Conservation (phyloP, 2,888 invertebrate genomes). For the Morpho deidamia region DNA sequence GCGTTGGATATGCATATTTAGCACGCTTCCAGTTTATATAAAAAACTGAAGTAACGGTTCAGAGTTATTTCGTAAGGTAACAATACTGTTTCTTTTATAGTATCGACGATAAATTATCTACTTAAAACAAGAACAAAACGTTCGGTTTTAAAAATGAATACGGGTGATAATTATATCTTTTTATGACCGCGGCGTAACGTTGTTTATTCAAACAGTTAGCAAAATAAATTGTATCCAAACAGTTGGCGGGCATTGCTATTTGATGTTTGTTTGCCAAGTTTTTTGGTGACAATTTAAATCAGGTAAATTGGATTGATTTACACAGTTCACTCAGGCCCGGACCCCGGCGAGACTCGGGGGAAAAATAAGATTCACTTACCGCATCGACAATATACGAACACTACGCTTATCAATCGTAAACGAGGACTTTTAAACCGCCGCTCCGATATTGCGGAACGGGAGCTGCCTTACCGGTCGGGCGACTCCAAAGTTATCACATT, state of each 20-base stretch:
- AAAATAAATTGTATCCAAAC: constrained; percentile 17
- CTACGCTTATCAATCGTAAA: constrained; percentile 26
- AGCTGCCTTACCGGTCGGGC: constrained; percentile 45
- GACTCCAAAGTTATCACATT: constrained; percentile 37
- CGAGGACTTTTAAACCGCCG: constrained; percentile 24
- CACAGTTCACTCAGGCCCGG: constrained; percentile 1
- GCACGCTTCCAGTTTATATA: constrained; percentile 21
- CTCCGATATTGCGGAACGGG: constrained; percentile 37
- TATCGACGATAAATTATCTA: not conserved
- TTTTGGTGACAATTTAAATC: constrained; percentile 13
- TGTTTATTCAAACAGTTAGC: constrained; percentile 20
- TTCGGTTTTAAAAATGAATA: constrained; percentile 7
- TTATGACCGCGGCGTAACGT: constrained; percentile 9
- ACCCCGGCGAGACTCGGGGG: constrained; percentile 1
- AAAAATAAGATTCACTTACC: constrained; percentile 25
- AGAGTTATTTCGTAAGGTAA: not conserved
- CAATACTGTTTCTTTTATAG: not conserved
- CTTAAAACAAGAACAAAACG: constrained; percentile 1
- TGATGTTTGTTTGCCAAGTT: constrained; percentile 22
- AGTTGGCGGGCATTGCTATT: constrained; percentile 17
- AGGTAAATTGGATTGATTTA: constrained; percentile 21
- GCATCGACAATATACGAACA: constrained; percentile 20
- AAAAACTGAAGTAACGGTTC: constrained; percentile 7
- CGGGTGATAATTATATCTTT: constrained; percentile 16
- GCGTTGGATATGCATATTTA: constrained; percentile 13